Conservation (phyloP, 2,113 vertebrate species). For the Ophiodon elongatus region DNA sequence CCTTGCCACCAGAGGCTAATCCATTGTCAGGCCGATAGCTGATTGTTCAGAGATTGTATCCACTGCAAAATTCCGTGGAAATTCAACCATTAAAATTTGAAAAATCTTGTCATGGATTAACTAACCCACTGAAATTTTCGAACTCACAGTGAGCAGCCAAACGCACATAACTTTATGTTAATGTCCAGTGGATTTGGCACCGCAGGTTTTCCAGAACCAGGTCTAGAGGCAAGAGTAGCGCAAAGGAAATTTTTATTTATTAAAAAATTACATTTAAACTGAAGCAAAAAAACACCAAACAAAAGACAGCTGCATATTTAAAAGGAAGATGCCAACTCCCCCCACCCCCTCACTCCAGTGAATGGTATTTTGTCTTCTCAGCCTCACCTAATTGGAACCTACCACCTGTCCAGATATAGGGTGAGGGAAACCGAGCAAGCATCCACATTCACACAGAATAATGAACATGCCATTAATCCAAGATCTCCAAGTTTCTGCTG, state of each 20-base stretch:
- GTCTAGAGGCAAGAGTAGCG: background rate
- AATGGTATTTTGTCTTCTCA: background rate
- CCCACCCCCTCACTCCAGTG: background rate
- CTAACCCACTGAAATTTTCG: too few species aligned
- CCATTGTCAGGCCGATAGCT: background rate
- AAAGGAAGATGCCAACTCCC: background rate
- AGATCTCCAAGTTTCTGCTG: conserved; percentile 2
- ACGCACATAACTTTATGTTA: too few species aligned
- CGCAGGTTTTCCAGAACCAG: background rate
- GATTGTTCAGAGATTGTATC: background rate
- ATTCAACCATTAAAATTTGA: too few species aligned
- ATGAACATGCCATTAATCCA: conserved; percentile 3
- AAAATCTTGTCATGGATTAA: too few species aligned
- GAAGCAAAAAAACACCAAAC: background rate
- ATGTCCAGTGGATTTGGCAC: background rate
- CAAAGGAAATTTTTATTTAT: background rate
- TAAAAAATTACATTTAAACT: background rate
- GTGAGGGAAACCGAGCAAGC: background rate
- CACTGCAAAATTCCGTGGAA: background rate
- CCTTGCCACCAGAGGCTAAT: background rate
- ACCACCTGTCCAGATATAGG: background rate
- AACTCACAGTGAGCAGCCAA: too few species aligned
- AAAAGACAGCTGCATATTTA: background rate
- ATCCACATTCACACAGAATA: background rate
- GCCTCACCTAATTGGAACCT: background rate